These are phyloP conservation scores for Odontamblyopus lacepedii DNA, from an alignment of 2,797 vertebrate genomes.

Conservation along the genomic window DNA sequence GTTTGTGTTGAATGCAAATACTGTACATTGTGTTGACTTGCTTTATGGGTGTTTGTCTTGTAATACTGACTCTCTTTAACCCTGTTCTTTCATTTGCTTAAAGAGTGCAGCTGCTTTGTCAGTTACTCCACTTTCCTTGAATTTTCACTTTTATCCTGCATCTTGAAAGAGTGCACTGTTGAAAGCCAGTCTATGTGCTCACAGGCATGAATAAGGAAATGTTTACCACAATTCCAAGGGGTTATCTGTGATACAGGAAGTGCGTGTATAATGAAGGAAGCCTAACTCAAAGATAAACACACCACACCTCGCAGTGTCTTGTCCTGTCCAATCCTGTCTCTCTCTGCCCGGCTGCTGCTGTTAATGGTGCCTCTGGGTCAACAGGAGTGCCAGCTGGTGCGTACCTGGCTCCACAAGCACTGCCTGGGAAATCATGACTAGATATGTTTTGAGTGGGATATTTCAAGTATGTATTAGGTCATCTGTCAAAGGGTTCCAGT, in stretches of 20 bases:
- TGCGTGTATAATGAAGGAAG: constrained; percentile 67
- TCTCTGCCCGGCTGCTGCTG: constrained; percentile 41
- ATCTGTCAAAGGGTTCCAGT: constrained; percentile 8
- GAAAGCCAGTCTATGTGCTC: constrained; percentile 1
- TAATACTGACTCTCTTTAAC: not conserved
- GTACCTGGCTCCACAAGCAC: constrained; percentile 16
- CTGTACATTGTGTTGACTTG: not conserved
- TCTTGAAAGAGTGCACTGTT: not conserved
- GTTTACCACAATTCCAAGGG: constrained; percentile 47
- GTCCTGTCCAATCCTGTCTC: constrained; percentile 70
- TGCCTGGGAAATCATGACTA: constrained; percentile 13
- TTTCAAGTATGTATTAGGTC: constrained; percentile 15
- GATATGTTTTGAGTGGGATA: constrained; percentile 31
- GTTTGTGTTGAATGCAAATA: not conserved
- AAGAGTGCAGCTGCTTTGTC: not conserved
- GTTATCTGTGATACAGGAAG: constrained; percentile 66
- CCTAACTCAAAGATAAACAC: constrained; percentile 68
- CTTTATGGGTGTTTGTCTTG: constrained; percentile 1
- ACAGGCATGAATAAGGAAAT: constrained; percentile 27
- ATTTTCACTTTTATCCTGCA: constrained; percentile 4
- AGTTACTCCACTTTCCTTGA: not conserved
- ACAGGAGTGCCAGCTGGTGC: constrained; percentile 40
- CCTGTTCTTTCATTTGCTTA: not conserved
- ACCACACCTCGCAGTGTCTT: constrained; percentile 71
- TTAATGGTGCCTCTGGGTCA: constrained; percentile 43